These are phyloP conservation scores for Centrocercus urophasianus DNA, from an alignment of 2,113 vertebrate genomes.

Conservation along the genomic window DNA sequence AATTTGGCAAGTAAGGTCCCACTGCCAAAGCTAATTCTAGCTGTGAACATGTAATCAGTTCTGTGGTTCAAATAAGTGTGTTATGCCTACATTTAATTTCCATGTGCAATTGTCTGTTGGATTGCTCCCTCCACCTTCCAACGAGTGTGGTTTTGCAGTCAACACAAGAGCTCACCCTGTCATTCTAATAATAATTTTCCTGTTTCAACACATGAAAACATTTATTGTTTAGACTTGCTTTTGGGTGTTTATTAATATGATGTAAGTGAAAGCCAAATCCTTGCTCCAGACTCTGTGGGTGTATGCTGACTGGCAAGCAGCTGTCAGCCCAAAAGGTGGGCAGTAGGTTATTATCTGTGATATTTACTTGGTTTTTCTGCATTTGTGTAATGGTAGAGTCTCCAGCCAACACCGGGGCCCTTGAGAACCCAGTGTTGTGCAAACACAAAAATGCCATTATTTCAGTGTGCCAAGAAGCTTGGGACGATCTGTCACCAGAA, in stretches of 20 bases:
- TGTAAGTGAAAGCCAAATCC: neutral
- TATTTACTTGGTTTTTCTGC: neutral
- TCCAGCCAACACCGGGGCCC: neutral
- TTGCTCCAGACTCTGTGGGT: fast-evolving
- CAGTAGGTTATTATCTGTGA: neutral
- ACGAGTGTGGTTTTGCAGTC: conserved; percentile 10
- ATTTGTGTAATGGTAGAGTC: neutral
- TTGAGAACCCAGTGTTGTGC: neutral
- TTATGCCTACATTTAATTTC: conserved; percentile 52
- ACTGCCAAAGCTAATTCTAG: conserved; percentile 57
- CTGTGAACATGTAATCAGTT: conserved; percentile 46
- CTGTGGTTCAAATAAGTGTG: conserved; percentile 23
- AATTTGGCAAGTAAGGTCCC: conserved; percentile 30
- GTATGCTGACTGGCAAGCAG: neutral
- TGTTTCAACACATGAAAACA: conserved; percentile 24
- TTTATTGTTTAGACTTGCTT: neutral
- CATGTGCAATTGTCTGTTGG: conserved; percentile 29
- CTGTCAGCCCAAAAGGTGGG: neutral
- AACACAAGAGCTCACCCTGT: neutral
- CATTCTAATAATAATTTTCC: conserved; percentile 20
- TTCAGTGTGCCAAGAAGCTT: neutral
- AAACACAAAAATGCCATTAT: neutral
- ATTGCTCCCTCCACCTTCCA: conserved; percentile 34
- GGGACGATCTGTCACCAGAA: fast-evolving
- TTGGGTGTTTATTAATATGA: neutral